Evolutionary conservation across 30 jellyfish, hydroid and myxozoan species (phyloP), one percentile per base, ranked within the genome.

Genomic region (Hydractinia symbiolongicarpus): DNA sequence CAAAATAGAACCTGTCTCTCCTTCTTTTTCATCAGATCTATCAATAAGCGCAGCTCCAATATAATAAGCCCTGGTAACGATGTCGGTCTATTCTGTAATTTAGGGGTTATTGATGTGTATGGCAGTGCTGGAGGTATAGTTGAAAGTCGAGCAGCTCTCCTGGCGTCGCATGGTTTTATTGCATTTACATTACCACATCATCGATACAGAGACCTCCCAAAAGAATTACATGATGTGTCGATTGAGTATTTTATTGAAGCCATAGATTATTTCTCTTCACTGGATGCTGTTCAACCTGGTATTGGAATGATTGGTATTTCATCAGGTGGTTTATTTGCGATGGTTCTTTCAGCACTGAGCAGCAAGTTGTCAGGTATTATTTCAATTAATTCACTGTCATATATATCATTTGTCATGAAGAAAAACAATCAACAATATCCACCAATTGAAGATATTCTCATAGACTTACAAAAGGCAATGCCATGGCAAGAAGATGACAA

Each of bases 111-210:
- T 13, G 93, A 84, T 52, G 6, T 84, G 64, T 77, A 55, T 77
- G 93, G 93, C 16, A 72, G 83, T 8, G 50, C 44, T 14, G 93
- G 93, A 21, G 93, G 93, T 16, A 77, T 84, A 13, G 55, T 51
- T 10, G 93, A 84, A 64, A 50, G 30, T 30, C 83, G 95, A 62
- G 88, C 95, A 9, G 91, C 91, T 4, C 67, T 87, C 20, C 73
- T 87, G 17, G 95, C 95, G 52, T 81, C 91, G 11, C 95, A 87
- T 80, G 91, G 91, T 15, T 87, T 73, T 61, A 68, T 72, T n/a
- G 66, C 84, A 4, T 87, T 44, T n/a, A 83, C 88, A 5, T 66
- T 81, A 16, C 84, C 89, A 5, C 67, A 20, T 56, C 52, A 53
- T 53, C 54, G 55, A 20, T 71, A 81, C 54, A 56, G 71, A 17